Conservation (phyloP, 2,113 vertebrate species). For the Nerophis lumbriciformis region DNA sequence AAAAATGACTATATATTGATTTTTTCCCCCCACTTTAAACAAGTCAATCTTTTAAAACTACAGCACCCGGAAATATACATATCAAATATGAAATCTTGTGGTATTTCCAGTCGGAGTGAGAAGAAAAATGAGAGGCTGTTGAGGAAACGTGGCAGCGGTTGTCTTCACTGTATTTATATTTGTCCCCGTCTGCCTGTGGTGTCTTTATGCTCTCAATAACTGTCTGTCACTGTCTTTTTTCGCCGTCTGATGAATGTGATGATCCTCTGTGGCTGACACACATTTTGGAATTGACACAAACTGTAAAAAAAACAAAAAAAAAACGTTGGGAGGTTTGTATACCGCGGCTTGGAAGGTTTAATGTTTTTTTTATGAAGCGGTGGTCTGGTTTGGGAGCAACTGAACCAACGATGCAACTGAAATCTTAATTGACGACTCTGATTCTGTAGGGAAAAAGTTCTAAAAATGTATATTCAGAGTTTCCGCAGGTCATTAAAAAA, state of each 20-base stretch:
- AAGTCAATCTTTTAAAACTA: too few species aligned
- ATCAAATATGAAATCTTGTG: constrained; percentile 2
- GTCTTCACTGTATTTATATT: constrained; percentile 8
- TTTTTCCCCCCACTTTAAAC: too few species aligned
- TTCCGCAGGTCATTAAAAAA: too few species aligned
- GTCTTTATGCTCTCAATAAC: constrained; percentile 6
- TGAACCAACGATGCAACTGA: too few species aligned
- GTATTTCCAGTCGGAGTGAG: constrained; percentile 10
- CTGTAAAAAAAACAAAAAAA: not conserved
- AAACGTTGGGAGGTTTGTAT: not conserved
- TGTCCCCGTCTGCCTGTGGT: constrained; percentile 27
- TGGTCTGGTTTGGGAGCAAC: too few species aligned
- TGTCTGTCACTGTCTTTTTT: constrained; percentile 14
- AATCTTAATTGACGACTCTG: too few species aligned
- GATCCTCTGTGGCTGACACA: constrained; percentile 1
- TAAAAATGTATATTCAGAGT: too few species aligned
- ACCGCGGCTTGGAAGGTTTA: not conserved
- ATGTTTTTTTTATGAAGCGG: not conserved
- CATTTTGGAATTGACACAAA: not conserved
- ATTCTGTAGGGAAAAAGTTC: too few species aligned
- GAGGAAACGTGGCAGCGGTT: constrained; percentile 8
- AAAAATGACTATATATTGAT: too few species aligned
- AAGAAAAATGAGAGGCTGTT: constrained; percentile 7
- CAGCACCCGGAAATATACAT: too few species aligned
- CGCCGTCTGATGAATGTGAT: not conserved